phyloP scores from a whole-genome alignment of 2,113 vertebrate genomes.

The Procavia capensis region DNA sequence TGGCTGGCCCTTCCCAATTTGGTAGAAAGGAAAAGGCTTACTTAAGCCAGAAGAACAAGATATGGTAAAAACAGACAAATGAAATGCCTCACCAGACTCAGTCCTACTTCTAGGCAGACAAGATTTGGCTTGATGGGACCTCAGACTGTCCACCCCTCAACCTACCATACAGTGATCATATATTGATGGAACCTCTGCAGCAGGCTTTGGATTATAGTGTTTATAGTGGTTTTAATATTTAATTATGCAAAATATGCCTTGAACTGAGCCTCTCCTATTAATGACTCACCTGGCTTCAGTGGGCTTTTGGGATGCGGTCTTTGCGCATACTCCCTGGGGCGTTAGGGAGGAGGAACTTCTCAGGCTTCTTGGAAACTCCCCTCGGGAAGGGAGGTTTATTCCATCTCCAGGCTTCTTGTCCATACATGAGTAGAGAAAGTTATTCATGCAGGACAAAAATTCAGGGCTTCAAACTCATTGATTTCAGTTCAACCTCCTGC shows the following conservation, averaged over 20 bases:
- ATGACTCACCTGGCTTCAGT: neutral
- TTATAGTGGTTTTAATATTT: neutral
- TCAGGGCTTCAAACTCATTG: neutral
- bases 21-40: neutral
- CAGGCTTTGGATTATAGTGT: neutral
- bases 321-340: neutral
- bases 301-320: neutral
- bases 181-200: rapidly evolving
- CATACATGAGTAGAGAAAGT: neutral
- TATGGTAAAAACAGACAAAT: neutral
- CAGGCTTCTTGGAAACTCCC: neutral
- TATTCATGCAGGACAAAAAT: neutral
- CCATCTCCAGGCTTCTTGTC: neutral
- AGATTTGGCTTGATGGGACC: neutral
- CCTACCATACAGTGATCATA: neutral
- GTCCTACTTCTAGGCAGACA: neutral
- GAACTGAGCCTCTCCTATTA: neutral
- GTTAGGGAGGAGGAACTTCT: neutral
- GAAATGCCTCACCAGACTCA: neutral
- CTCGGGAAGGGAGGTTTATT: neutral
- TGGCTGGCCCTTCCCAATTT: no score
- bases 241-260: neutral
- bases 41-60: neutral
- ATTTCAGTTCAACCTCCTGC: no score
- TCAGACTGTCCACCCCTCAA: neutral